Percentiles rank a stretch among this genome's conserved stretches.
Conservation (phyloP, 2,113 vertebrate genomes). For the Mus pahari region DNA sequence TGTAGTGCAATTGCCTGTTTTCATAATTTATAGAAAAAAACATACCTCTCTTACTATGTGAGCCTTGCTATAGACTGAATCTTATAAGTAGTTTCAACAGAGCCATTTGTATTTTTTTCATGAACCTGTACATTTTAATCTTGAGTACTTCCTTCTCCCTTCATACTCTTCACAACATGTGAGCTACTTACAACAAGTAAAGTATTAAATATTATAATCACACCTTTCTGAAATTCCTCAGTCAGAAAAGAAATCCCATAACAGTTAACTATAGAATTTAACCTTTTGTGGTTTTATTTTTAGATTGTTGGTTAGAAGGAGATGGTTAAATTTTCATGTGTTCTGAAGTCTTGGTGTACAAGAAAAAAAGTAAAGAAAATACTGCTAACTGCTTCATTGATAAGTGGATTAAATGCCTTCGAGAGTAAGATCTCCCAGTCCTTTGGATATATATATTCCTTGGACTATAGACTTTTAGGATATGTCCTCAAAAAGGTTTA, state of each 20-base stretch:
- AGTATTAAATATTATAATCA: constrained; percentile 61
- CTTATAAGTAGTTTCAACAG: not conserved
- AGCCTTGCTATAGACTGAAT: not conserved
- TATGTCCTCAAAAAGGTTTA: not conserved
- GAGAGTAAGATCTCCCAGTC: constrained; percentile 3
- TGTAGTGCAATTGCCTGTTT: not conserved
- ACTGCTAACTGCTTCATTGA: constrained; percentile 56
- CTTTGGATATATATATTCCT: not conserved
- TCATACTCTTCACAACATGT: not conserved
- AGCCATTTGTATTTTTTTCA: constrained; percentile 11
- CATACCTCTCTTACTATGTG: not conserved
- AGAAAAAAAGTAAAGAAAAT: constrained; percentile 45
- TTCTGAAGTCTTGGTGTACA: constrained; percentile 45
- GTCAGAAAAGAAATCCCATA: constrained; percentile 29
- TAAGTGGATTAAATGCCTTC: not conserved
- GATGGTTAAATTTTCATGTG: constrained; percentile 71
- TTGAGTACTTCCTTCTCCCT: not conserved
- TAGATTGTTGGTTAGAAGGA: constrained; percentile 70
- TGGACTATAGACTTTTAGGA: not conserved
- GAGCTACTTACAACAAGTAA: constrained; percentile 21
- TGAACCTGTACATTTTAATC: constrained; percentile 22
- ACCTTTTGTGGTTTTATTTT: constrained; percentile 58
- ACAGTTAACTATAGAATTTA: constrained; percentile 35
- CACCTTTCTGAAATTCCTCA: constrained; percentile 44
- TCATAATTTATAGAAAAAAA: constrained; percentile 1